Conservation (phyloP, 2,888 invertebrate species). For the Morpho deidamia region DNA sequence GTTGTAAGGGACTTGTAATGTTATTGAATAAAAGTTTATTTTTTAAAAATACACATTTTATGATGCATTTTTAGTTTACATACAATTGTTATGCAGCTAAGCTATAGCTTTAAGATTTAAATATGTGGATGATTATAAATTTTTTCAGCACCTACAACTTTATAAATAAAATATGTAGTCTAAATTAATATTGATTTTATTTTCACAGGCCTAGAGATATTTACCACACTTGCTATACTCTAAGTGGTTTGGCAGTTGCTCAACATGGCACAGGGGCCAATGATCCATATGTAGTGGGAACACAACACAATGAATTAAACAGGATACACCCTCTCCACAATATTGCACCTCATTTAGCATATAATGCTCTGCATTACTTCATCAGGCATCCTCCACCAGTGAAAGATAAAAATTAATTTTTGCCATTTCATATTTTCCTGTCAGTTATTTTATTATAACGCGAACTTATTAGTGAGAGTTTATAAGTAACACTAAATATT, state of each 20-base stretch:
- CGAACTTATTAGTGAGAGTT: no score
- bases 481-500: neutral
- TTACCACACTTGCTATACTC: slow-evolving; percentile 98
- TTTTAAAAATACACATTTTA: no score
- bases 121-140: no score
- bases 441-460: no score
- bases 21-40: no score
- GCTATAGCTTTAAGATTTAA: no score
- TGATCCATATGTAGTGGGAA: slow-evolving; percentile 80
- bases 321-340: slow-evolving; percentile 91
- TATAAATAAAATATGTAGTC: neutral
- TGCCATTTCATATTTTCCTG: no score
- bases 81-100: no score
- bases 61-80: no score
- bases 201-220: slow-evolving; percentile 88
- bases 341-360: slow-evolving; percentile 82
- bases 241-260: slow-evolving; percentile 96
- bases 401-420: slow-evolving; percentile 53
- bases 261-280: slow-evolving; percentile 82
- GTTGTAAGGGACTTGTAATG: no score
- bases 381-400: slow-evolving; percentile 66
- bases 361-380: slow-evolving; percentile 72
- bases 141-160: no score
- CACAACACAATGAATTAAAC: slow-evolving; percentile 83
- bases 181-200: slow-evolving; percentile 25